These are phyloP conservation scores for Chionoecetes opilio DNA, from an alignment of 1,140 invertebrate species.

Conservation along the genomic window DNA sequence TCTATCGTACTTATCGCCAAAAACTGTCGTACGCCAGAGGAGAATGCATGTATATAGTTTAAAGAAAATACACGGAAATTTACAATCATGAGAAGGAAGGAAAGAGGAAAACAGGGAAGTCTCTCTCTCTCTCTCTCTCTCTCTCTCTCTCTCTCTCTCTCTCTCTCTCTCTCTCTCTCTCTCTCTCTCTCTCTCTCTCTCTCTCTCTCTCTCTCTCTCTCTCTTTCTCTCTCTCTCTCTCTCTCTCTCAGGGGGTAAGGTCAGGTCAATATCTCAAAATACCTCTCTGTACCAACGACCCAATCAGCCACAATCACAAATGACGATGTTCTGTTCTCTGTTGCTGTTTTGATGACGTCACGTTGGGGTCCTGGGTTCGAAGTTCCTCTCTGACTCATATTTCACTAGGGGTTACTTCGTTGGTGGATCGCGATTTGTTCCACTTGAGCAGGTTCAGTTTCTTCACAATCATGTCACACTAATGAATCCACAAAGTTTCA, in stretches of 20 bases:
- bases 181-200: slow-evolving; percentile 24
- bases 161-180: slow-evolving; percentile 13
- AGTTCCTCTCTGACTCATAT: background rate
- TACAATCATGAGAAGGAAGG: background rate
- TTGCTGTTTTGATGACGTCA: background rate
- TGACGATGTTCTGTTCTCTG: background rate
- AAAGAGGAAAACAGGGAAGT: background rate
- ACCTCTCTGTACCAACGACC: background rate
- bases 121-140: background rate
- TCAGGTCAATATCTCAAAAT: background rate
- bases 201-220: too few species aligned
- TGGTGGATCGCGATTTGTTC: background rate
- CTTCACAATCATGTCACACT: too few species aligned
- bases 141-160: slow-evolving; percentile 24
- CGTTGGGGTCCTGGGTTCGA: too few species aligned
- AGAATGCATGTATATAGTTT: too few species aligned
- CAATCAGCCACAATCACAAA: background rate
- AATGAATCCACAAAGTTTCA: background rate
- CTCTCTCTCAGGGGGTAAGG: too few species aligned
- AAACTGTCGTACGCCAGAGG: too few species aligned
- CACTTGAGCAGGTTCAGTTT: background rate
- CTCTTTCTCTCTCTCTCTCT: too few species aligned
- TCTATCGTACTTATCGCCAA: too few species aligned
- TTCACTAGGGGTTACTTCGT: background rate
- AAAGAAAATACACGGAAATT: too few species aligned